Conservation (phyloP, 2,113 vertebrate genomes). For the Hippocampus comes region DNA sequence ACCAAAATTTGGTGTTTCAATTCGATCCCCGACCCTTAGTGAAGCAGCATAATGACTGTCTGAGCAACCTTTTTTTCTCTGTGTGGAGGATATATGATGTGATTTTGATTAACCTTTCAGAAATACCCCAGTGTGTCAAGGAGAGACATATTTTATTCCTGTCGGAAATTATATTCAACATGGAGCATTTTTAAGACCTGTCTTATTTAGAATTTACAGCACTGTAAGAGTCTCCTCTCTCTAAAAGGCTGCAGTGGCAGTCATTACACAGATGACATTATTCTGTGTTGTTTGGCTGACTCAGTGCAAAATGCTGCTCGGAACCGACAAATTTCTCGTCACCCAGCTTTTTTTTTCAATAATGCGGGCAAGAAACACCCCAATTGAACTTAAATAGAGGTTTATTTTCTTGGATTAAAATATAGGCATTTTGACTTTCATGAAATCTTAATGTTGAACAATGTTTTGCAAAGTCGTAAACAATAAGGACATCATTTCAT, state of each 20-base stretch:
- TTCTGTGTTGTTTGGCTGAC: conserved; percentile 7
- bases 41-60: neutral
- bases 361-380: neutral
- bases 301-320: conserved; percentile 1
- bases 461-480: neutral
- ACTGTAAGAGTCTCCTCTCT: neutral
- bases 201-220: conserved; percentile 1
- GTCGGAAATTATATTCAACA: conserved; percentile 9
- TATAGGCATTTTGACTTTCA: neutral
- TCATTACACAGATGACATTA: neutral
- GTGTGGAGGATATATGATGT: neutral
- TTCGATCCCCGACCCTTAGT: neutral
- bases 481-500: neutral
- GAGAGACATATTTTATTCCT: neutral
- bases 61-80: neutral
- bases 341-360: no score
- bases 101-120: conserved; percentile 1
- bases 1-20: neutral
- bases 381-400: neutral
- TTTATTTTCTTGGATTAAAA: neutral
- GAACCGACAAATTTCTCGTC: neutral
- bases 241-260: neutral
- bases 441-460: neutral
- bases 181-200: neutral
- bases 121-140: neutral